Conservation (phyloP, 2,888 invertebrate species). For the Ametastegia equiseti region DNA sequence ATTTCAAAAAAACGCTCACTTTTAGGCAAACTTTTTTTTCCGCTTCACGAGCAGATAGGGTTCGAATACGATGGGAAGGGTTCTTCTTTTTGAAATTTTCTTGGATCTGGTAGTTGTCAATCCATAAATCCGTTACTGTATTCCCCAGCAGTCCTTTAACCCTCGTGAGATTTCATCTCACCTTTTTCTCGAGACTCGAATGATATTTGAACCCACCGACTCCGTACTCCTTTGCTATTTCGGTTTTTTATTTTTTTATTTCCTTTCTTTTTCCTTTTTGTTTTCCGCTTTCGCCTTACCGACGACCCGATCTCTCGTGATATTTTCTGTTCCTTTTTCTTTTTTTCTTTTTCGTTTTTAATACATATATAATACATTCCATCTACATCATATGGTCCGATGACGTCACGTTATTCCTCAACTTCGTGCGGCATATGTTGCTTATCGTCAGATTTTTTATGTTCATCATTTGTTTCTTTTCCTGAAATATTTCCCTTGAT, state of each 20-base stretch:
- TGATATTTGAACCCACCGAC: not conserved
- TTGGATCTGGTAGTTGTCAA: not conserved
- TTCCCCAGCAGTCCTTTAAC: not conserved
- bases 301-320: not conserved
- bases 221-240: not conserved
- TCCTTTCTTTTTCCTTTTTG: not conserved
- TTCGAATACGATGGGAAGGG: not conserved
- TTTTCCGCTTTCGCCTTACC: not conserved
- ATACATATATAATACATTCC: too few relatives aligned
- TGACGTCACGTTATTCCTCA: not conserved
- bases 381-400: not conserved
- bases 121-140: conserved; percentile 17
- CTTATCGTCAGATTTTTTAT: not conserved
- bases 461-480: too few relatives aligned
- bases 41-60: not conserved
- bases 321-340: not conserved
- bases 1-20: too few relatives aligned
- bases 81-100: not conserved
- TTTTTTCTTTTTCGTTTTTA: not conserved
- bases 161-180: conserved; percentile 38
- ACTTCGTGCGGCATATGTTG: not conserved
- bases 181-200: conserved; percentile 1
- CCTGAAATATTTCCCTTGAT: too few relatives aligned
- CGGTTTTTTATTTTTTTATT: not conserved
- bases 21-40: not conserved